These are phyloP conservation scores for Drosophila putrida DNA, from an alignment of 2,888 invertebrate species.

Conservation along the genomic window DNA sequence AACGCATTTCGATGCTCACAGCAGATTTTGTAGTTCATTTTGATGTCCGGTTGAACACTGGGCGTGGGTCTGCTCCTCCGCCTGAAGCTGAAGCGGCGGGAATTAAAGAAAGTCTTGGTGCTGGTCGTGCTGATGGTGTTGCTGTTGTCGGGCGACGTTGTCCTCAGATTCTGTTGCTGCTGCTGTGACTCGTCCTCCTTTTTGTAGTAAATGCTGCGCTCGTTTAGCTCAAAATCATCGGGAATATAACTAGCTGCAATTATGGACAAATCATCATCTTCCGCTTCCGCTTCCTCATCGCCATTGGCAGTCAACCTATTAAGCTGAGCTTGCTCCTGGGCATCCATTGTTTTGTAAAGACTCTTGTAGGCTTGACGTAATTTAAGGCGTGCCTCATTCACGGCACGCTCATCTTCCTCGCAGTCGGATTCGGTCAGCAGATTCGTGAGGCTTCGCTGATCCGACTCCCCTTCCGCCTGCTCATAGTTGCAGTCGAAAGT, in stretches of 20 bases:
- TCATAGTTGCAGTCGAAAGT: conserved; percentile 70
- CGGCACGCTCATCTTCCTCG: conserved; percentile 72
- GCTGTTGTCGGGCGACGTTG: conserved; percentile 10
- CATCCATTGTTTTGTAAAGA: conserved; percentile 54
- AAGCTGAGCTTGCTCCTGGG: conserved; percentile 49
- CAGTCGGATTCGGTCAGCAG: conserved; percentile 77
- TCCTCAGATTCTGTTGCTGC: conserved; percentile 1
- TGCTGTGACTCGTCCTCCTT: conserved; percentile 35
- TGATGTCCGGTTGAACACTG: conserved; percentile 68
- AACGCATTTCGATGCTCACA: conserved; percentile 84
- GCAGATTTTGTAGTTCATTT: conserved; percentile 84
- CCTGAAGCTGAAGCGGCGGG: conserved; percentile 80
- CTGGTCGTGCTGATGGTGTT: conserved; percentile 40
- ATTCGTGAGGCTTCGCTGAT: conserved; percentile 78
- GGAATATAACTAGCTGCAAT: conserved; percentile 84
- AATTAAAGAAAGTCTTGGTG: conserved; percentile 63
- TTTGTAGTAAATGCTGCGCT: conserved; percentile 69
- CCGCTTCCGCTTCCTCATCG: conserved; percentile 55
- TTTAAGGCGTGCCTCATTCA: conserved; percentile 67
- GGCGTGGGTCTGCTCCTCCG: conserved; percentile 48
- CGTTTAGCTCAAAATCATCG: conserved; percentile 69
- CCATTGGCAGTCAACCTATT: conserved; percentile 43
- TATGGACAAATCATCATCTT: conserved; percentile 83
- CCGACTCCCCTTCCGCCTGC: conserved; percentile 64
- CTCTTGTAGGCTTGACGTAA: conserved; percentile 62